These are phyloP conservation scores for Ceratoteleas bidentatus DNA, from an alignment of 1,140 invertebrate species.

Conservation along the genomic window DNA sequence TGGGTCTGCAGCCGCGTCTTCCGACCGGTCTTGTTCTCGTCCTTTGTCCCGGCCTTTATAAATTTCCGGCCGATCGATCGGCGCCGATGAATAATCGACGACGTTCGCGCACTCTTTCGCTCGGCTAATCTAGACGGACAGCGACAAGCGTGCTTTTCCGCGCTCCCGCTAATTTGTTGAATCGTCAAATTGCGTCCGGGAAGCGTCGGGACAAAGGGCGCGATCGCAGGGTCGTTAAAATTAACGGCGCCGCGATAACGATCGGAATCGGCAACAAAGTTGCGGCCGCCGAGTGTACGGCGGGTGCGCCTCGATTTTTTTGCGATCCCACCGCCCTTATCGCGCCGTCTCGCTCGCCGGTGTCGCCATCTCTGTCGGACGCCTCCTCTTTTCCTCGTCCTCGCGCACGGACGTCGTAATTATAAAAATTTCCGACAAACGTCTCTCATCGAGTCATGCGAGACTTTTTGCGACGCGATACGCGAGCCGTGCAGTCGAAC, in stretches of 20 bases:
- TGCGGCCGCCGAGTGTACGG: too few species aligned
- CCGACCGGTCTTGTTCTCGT: too few species aligned
- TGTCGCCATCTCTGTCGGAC: constrained; percentile 30
- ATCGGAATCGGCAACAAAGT: too few species aligned
- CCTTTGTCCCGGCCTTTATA: background rate
- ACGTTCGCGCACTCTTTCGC: constrained; percentile 17
- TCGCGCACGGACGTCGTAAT: constrained; percentile 50
- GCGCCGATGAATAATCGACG: constrained; percentile 36
- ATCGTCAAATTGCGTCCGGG: constrained; percentile 41
- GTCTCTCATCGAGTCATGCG: constrained; percentile 45
- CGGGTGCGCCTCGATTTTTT: too few species aligned
- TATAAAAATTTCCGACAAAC: constrained; percentile 52
- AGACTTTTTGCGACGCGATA: constrained; percentile 6
- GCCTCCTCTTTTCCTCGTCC: constrained; percentile 34
- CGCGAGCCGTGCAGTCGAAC: background rate
- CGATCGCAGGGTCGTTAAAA: too few species aligned
- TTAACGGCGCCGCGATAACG: too few species aligned
- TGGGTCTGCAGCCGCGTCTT: too few species aligned
- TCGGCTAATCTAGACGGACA: constrained; percentile 43
- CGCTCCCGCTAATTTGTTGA: constrained; percentile 46
- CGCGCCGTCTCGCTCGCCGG: too few species aligned
- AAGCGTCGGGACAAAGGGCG: background rate
- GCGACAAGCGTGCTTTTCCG: constrained; percentile 36
- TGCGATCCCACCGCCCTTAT: constrained; percentile 46
- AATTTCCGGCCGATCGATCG: too few species aligned